Conservation (phyloP, 1,140 invertebrate genomes). For the Drosophila suzukii region DNA sequence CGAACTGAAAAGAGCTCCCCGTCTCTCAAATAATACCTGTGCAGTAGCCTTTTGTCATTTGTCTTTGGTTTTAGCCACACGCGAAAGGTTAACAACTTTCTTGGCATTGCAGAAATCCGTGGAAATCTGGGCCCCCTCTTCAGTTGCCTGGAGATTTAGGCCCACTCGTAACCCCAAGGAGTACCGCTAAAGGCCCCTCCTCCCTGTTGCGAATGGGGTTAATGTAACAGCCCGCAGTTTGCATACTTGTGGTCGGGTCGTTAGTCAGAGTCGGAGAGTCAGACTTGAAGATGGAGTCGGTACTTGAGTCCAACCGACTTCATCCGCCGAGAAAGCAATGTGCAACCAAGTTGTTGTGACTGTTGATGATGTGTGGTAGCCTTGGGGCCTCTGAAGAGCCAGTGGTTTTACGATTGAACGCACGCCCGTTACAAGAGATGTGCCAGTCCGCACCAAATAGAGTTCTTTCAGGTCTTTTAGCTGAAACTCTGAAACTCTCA, state of each 20-base stretch:
- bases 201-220: constrained; percentile 43
- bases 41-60: constrained; percentile 65
- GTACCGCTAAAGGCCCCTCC: constrained; percentile 42
- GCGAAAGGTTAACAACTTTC: constrained; percentile 65
- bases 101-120: constrained; percentile 39
- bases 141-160: constrained; percentile 9
- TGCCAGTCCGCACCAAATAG: constrained; percentile 13
- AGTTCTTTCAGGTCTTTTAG: constrained; percentile 25
- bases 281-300: constrained; percentile 3
- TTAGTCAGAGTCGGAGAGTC: constrained; percentile 35
- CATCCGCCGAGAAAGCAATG: constrained; percentile 24
- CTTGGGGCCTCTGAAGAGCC: constrained; percentile 38
- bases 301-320: constrained; percentile 1
- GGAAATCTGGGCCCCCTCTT: constrained; percentile 22
- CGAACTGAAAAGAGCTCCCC: not conserved
- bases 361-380: constrained; percentile 40
- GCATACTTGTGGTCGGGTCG: constrained; percentile 54
- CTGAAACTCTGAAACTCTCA: not conserved
- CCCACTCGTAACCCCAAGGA: constrained; percentile 42
- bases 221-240: constrained; percentile 57
- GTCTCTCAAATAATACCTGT: not conserved
- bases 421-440: constrained; percentile 32
- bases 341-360: constrained; percentile 14
- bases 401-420: constrained; percentile 44
- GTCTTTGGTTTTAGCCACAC: constrained; percentile 42